Evolutionary conservation across 1,140 invertebrate genomes (phyloP), one percentile per base, ranked within the genome.

Genomic region (Heliothis subflexa): DNA sequence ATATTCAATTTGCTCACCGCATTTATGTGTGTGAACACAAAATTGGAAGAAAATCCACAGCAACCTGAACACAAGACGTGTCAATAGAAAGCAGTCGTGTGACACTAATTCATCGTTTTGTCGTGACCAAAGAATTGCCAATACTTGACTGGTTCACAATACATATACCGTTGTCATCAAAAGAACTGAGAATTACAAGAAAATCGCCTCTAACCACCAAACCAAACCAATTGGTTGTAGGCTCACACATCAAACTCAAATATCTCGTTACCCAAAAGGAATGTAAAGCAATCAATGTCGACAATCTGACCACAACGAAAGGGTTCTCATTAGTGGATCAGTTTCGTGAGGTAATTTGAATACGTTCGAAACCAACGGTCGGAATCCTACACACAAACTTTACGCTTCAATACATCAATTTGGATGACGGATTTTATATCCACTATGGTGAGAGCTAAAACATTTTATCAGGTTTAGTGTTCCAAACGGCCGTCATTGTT

Each of bases 341-440:
- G 68, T 71, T 71, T 55, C 49, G 54, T 49, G 16, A 59, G 70
- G 71, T 73, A 73, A 59, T 73, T 61, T 59, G 71, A 73, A 73
- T 59, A 73, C 50, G 21, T 33, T 47, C 16, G 54, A 18, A 47
- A 57, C 16, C 40, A 13, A 21, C 50, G 10, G 21, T 25, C 16
- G 68, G 50, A 71, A 55, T 40, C 68, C 50, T 40, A 3, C 21
- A 55, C 49, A 55, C n/a, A 55, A 54, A 50, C 14, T 28, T 68
- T 52, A 4, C 47, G 64, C 45, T 13, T 21, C 28, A 55, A 71
- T 71, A 55, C 49, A 71, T 55, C 28, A 54, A 55, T 54, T 28
- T 68, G 64, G 47, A 18, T 68, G 47, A 50, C 18, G 47, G 68
- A 40, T 68, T 25, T 28, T 18, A 68, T 68, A 68, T 68, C 50